A percentile compares a stretch with the other conserved stretches of the same genome.
Conservation (phyloP, 2,888 invertebrate species). For the Lottia gigantea region DNA sequence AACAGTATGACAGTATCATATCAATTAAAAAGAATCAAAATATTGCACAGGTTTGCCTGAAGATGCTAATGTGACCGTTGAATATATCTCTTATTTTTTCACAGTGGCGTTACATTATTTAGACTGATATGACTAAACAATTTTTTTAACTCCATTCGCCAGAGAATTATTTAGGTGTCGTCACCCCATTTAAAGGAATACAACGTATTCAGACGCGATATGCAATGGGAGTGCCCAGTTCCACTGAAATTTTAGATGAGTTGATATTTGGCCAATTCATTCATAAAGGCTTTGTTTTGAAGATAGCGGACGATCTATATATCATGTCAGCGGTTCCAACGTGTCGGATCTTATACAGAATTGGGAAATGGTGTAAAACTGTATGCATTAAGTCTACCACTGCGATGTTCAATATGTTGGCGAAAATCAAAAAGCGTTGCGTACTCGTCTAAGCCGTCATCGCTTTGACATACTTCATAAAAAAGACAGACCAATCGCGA, state of each 20-base stretch:
- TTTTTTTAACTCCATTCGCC: too few species aligned
- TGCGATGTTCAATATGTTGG: too few species aligned
- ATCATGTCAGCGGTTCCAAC: background rate
- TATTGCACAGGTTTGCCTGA: too few species aligned
- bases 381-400: background rate
- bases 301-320: background rate
- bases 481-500: too few species aligned
- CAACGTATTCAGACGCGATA: background rate
- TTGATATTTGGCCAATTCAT: too few species aligned
- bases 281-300: background rate
- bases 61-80: background rate
- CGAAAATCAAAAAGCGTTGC: too few species aligned
- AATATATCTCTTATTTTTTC: background rate
- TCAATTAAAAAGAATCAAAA: background rate
- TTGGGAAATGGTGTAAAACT: background rate
- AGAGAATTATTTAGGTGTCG: too few species aligned
- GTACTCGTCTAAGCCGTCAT: too few species aligned
- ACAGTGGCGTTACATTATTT: background rate
- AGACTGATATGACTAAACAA: constrained; percentile 4
- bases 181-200: constrained; percentile 6
- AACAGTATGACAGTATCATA: background rate
- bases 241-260: constrained; percentile 4
- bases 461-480: too few species aligned
- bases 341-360: background rate
- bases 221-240: constrained; percentile 12